Evolutionary conservation across 2,888 invertebrate genomes (phyloP), one percentile per base, ranked within the genome.

Genomic region (Sylvicola fuscatus): DNA sequence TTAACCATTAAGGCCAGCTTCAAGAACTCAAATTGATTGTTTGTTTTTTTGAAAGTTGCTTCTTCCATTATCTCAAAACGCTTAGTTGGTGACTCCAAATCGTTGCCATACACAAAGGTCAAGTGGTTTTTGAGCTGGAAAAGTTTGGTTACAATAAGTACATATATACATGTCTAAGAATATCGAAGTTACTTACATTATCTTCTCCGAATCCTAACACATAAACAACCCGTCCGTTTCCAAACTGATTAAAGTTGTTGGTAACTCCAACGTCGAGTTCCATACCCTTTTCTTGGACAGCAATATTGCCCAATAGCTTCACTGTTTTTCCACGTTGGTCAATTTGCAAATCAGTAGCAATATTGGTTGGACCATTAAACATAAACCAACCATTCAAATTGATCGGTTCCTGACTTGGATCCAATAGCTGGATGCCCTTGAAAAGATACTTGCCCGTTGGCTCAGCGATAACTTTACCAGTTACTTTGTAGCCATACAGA

Each of bases 51-150:
- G 14, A 12, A 37, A 14, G 16, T 12, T 33, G 32, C 34, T 17
- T 35, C 21, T 31, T 38, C 33, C 3, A 14, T 16, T n/a, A 34
- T 32, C 30, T 38, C 38, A 27, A 52, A 46, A 8, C 66, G 62
- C 42, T 71, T 68, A 15, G 56, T 56, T 29, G 65, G 56, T 27
- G 68, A 66, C 10, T 64, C 61, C 8, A 70, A 58, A 44, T 78
- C 74, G 1, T 60, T 54, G 1, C 76, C 74, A 46, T 77, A 74
- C 14, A 65, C 53, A 8, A 79, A 45, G 28, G 68, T 59, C 3
- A 72, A 44, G 33, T 65, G 64, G 42, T 68, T 65, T 44, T 32
- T 26, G 14, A 32, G 3, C 32, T 14, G 14, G 8, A 21, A 21
- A 21, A n/a, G n/a, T n/a, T n/a, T n/a, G n/a, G n/a, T n/a, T n/a